Base-by-base conservation (phyloP, 2,797 vertebrate genomes). In the Lateolabrax maculatus region DNA sequence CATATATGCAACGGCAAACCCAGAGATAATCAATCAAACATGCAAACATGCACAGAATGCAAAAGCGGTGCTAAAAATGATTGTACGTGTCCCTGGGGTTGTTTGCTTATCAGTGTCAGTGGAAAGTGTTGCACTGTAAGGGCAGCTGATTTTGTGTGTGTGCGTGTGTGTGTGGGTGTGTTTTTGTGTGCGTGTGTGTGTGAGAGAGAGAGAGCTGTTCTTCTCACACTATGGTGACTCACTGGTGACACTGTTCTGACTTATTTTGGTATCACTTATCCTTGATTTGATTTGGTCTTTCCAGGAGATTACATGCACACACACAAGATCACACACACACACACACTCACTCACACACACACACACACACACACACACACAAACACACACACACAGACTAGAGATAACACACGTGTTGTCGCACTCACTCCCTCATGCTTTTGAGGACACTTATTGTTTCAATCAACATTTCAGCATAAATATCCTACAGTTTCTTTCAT, bases 81-180 rank as follows among this genome's bases (percentile, higher is more conserved):
- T 77, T 61, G 27, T 16, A 31, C 1, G 9, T 61, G 74, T 41
- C 85, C 86, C 87, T 9, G 0, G 55, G 77, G 77, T n/a, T 65
- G 82, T 82, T 85, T 79, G 77, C 83, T 90, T 90, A 89, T 91
- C 90, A 43, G 75, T 87, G 89, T 78, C 83, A 88, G 87, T 89
- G 88, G 91, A 92, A 91, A 92, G 87, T 91, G 87, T 91, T 92
- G 89, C 88, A 83, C 85, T 86, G 29, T 34, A 9, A 87, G 91
- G 91, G 79, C 87, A 91, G 75, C 63, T 75, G 69, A 81, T 80
- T 27, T 53, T 61, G 41, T 56, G 52, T 51, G 37, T 46, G 48
- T 46, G 66, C 57, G 71, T 52, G 68, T 52, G 51, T 58, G 71
- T 49, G 57, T 58, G 44, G 7, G 65, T 63, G 46, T 44, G 62